These are phyloP conservation scores for Rhegmatorhina hoffmannsi DNA, from an alignment of 2,113 vertebrate genomes.

Conservation along the genomic window DNA sequence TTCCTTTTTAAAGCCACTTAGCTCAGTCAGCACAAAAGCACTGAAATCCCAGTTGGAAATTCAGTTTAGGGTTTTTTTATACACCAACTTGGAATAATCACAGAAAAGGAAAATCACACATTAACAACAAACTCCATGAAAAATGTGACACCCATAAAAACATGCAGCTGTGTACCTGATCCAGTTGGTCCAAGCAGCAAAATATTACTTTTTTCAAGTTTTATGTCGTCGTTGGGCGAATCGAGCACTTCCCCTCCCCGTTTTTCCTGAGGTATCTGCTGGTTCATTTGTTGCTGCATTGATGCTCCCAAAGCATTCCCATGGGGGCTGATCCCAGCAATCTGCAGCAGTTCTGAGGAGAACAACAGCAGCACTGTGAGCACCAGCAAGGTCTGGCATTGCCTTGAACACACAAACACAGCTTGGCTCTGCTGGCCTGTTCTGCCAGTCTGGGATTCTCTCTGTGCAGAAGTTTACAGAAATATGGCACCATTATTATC, in stretches of 20 bases:
- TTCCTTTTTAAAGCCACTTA: not conserved
- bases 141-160: not conserved
- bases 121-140: not conserved
- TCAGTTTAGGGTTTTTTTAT: not conserved
- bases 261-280: conserved; percentile 90
- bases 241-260: conserved; percentile 95
- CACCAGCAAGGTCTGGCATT: not conserved
- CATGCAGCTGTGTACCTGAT: conserved; percentile 80
- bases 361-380: not conserved
- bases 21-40: not conserved
- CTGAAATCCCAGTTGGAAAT: not conserved
- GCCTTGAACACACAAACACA: not conserved
- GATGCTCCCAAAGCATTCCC: conserved; percentile 95
- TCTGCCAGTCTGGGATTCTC: not conserved
- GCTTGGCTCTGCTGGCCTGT: not conserved
- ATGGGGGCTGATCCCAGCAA: conserved; percentile 95
- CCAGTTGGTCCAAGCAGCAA: conserved; percentile 96
- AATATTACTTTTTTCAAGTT: conserved; percentile 98
- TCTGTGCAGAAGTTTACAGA: not conserved
- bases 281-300: conserved; percentile 93
- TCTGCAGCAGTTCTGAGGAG: conserved; percentile 92
- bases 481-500: not conserved
- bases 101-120: not conserved
- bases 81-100: not conserved
- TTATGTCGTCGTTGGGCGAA: conserved; percentile 90